These are phyloP conservation scores for Aldabrachelys gigantea DNA, from an alignment of 2,113 vertebrate genomes.

Conservation along the genomic window DNA sequence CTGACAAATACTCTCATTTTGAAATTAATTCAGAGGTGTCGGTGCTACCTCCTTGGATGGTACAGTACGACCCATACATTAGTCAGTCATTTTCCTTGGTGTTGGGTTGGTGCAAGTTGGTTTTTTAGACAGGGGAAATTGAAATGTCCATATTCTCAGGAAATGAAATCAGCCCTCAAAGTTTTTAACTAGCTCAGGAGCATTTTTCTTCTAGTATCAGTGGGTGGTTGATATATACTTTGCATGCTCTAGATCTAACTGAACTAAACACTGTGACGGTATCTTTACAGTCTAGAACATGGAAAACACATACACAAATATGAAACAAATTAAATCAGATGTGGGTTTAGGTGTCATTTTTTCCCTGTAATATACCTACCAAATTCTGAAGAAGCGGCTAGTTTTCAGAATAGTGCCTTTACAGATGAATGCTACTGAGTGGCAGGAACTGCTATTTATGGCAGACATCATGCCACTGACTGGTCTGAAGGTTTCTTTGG, in stretches of 20 bases:
- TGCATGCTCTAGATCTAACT: neutral
- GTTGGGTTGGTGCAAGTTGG: conserved; percentile 31
- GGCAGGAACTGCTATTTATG: conserved; percentile 64
- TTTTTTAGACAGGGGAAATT: neutral
- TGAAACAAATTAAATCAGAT: conserved; percentile 25
- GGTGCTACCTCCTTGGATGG: neutral
- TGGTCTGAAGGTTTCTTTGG: conserved; percentile 61
- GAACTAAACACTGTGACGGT: neutral
- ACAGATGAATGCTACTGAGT: conserved; percentile 47
- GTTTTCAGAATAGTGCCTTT: conserved; percentile 56
- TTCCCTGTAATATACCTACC: conserved; percentile 24
- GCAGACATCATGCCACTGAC: conserved; percentile 50
- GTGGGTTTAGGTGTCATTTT: conserved; percentile 41
- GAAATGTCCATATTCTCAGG: neutral
- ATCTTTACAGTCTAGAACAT: neutral
- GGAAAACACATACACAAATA: neutral
- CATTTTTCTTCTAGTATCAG: conserved; percentile 18
- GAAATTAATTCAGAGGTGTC: conserved; percentile 18
- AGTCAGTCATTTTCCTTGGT: neutral
- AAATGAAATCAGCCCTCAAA: neutral
- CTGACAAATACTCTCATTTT: neutral
- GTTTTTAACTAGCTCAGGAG: conserved; percentile 41
- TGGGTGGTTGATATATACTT: neutral
- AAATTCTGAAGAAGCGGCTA: conserved; percentile 56
- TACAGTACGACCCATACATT: neutral